Percentiles rank a stretch among this genome's conserved stretches.
Conservation (phyloP, 2,888 invertebrate species). For the Rotaria sp. region DNA sequence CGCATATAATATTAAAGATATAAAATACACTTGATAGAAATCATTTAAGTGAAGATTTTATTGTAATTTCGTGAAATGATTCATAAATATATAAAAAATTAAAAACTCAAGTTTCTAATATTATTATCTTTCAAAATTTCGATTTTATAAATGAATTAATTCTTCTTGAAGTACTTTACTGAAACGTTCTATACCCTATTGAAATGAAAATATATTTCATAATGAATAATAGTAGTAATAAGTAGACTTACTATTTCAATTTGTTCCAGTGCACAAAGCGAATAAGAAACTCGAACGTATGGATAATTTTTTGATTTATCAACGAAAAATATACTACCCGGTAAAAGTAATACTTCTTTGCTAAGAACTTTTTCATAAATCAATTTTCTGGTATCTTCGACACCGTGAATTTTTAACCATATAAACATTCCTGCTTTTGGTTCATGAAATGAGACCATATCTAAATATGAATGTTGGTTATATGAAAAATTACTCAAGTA, state of each 20-base stretch:
- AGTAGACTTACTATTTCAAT: slow-evolving; percentile 60
- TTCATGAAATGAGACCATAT: slow-evolving; percentile 63
- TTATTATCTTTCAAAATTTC: neutral
- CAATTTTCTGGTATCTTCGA: slow-evolving; percentile 68
- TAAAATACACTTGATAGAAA: no score
- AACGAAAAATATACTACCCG: slow-evolving; percentile 68
- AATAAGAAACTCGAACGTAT: slow-evolving; percentile 67
- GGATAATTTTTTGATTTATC: slow-evolving; percentile 63
- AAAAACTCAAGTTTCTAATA: no score
- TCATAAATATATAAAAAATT: no score
- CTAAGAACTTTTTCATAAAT: slow-evolving; percentile 65
- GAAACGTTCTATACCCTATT: slow-evolving; percentile 3
- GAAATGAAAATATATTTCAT: neutral
- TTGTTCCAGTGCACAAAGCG: slow-evolving; percentile 63
- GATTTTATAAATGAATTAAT: neutral
- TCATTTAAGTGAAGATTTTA: no score
- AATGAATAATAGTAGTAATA: neutral
- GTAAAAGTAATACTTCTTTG: slow-evolving; percentile 64
- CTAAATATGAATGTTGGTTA: no score
- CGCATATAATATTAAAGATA: no score
- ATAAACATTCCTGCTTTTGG: slow-evolving; percentile 72
- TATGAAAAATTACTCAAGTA: no score
- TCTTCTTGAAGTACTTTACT: neutral
- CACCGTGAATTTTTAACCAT: slow-evolving; percentile 66
- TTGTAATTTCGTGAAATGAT: no score